These are phyloP conservation scores for Phragmatobia fuliginosa DNA, from an alignment of 2,888 invertebrate genomes.

Conservation along the genomic window DNA sequence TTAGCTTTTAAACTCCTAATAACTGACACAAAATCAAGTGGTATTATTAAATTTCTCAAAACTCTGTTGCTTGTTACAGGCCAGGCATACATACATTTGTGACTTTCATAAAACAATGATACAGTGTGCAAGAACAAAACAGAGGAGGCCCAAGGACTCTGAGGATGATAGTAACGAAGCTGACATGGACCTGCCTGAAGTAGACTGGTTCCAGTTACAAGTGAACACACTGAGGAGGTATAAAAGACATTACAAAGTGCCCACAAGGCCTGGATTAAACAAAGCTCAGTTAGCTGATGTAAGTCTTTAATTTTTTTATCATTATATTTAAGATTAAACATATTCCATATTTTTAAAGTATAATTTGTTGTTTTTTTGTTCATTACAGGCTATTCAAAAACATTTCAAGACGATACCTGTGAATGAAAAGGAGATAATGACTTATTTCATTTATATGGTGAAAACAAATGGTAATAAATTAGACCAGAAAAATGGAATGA, in stretches of 20 bases:
- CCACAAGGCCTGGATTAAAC: constrained; percentile 96
- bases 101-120: constrained; percentile 98
- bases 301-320: constrained; percentile 68
- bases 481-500: constrained; percentile 93
- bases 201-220: constrained; percentile 97
- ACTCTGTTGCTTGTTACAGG: constrained; percentile 84
- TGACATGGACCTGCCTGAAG: constrained; percentile 96
- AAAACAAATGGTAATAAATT: constrained; percentile 96
- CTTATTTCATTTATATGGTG: constrained; percentile 98
- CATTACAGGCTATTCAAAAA: constrained; percentile 94
- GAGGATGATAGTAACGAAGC: constrained; percentile 97
- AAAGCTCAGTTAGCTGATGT: constrained; percentile 98
- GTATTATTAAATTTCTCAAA: constrained; percentile 24
- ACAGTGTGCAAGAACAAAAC: constrained; percentile 97
- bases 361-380: constrained; percentile 34
- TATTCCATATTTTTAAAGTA: background rate
- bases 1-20: constrained; percentile 20
- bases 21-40: constrained; percentile 14
- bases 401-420: constrained; percentile 98
- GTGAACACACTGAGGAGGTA: constrained; percentile 97
- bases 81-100: constrained; percentile 98
- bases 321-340: background rate
- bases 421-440: constrained; percentile 97
- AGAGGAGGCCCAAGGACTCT: constrained; percentile 94
- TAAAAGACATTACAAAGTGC: constrained; percentile 97